These are phyloP conservation scores for Dendropsophus ebraccatus DNA, from an alignment of 2,113 vertebrate genomes.

Conservation along the genomic window DNA sequence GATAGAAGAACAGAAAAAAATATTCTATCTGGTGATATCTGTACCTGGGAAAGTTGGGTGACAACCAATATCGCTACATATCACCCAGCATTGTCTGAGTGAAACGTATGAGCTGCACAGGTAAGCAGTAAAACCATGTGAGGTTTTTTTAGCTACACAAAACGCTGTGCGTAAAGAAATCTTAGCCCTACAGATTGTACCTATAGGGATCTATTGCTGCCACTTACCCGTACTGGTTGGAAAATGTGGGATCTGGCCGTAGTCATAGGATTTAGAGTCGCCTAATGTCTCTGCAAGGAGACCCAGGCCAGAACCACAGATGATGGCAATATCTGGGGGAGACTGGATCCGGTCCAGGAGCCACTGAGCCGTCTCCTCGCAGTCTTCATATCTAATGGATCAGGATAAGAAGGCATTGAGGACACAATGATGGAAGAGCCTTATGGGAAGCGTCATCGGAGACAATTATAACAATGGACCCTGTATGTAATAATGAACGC, in stretches of 20 bases:
- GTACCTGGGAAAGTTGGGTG: no score
- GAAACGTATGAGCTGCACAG: no score
- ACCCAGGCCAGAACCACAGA: constrained; percentile 80
- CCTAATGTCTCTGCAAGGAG: constrained; percentile 75
- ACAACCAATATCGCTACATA: no score
- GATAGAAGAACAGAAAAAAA: not conserved
- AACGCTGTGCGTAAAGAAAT: no score
- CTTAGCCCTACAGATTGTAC: not conserved
- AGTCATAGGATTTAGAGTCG: constrained; percentile 73
- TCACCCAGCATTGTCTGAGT: no score
- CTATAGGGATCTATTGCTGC: not conserved
- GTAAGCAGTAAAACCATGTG: no score
- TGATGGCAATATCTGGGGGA: constrained; percentile 79
- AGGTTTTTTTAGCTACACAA: no score
- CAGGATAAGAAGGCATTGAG: not conserved
- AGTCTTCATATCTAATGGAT: constrained; percentile 74
- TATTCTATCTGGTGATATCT: not conserved
- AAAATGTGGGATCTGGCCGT: constrained; percentile 79
- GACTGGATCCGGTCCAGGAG: constrained; percentile 72
- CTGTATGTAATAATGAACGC: no score
- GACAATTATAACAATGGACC: no score
- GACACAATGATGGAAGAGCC: not conserved
- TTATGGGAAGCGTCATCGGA: no score
- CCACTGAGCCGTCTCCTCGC: constrained; percentile 79
- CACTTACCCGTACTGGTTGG: constrained; percentile 79